Conservation (phyloP, 2,888 invertebrate species). For the Stenchaetothrips biformis region DNA sequence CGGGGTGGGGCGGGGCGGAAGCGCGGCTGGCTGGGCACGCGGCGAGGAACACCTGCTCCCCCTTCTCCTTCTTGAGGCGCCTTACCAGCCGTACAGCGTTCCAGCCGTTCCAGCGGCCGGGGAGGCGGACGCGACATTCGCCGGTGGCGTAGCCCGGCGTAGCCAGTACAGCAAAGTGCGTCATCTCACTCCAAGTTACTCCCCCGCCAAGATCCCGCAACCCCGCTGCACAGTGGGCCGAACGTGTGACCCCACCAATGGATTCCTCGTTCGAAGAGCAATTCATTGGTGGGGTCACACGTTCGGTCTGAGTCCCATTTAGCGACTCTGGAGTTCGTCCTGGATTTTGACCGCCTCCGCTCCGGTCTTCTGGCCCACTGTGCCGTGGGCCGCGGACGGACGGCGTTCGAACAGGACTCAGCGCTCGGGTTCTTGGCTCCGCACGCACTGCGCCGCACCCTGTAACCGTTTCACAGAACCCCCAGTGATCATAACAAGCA, state of each 20-base stretch:
- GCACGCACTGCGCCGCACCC: neutral
- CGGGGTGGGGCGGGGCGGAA: neutral
- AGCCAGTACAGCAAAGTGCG: too few relatives aligned
- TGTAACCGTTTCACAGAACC: neutral
- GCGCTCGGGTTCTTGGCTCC: neutral
- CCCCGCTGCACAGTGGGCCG: too few relatives aligned
- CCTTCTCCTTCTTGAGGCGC: neutral
- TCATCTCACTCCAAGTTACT: too few relatives aligned
- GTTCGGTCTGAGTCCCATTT: too few relatives aligned
- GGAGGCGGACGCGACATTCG: neutral
- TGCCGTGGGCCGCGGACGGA: neutral
- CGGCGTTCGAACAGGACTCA: neutral
- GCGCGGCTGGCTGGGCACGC: conserved; percentile 15
- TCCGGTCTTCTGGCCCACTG: too few relatives aligned
- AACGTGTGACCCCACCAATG: too few relatives aligned
- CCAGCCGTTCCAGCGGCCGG: neutral
- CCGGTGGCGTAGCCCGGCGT: neutral
- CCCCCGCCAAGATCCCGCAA: too few relatives aligned
- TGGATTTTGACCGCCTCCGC: too few relatives aligned
- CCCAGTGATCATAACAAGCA: neutral
- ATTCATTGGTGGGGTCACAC: too few relatives aligned
- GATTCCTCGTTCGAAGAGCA: too few relatives aligned
- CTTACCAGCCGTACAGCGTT: too few relatives aligned
- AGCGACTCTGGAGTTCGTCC: too few relatives aligned
- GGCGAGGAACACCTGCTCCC: conserved; percentile 21